Conservation (phyloP, 2,797 vertebrate genomes). For the Melanotaenia trifasciata region DNA sequence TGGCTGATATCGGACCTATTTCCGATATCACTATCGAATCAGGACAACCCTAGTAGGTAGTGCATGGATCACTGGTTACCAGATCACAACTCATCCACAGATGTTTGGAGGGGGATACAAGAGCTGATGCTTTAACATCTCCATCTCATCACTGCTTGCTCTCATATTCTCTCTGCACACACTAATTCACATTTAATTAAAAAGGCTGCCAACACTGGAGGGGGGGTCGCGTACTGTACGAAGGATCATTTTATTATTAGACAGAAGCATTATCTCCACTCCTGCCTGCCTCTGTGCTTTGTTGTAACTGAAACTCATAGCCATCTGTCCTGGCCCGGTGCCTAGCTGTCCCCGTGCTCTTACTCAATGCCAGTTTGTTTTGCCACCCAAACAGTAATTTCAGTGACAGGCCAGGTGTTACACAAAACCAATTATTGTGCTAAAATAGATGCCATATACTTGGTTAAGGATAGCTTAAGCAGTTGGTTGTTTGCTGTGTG, state of each 20-base stretch:
- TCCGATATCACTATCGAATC: no score
- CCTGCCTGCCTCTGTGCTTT: slow-evolving; percentile 50
- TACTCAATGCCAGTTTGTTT: slow-evolving; percentile 46
- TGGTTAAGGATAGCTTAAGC: slow-evolving; percentile 11
- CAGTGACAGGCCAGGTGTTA: slow-evolving; percentile 50
- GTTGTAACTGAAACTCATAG: slow-evolving; percentile 56
- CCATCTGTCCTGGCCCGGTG: slow-evolving; percentile 66
- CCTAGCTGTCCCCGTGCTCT: slow-evolving; percentile 48
- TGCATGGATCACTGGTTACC: slow-evolving; percentile 13
- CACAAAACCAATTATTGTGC: slow-evolving; percentile 27
- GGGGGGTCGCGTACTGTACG: slow-evolving; percentile 56
- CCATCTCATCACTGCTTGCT: slow-evolving; percentile 35
- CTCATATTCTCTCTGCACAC: slow-evolving; percentile 24
- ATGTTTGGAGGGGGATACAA: slow-evolving; percentile 26
- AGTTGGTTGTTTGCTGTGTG: background rate
- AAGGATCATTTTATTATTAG: slow-evolving; percentile 55
- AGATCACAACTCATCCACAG: slow-evolving; percentile 53
- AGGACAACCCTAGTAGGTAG: slow-evolving; percentile 15
- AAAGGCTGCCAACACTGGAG: slow-evolving; percentile 54
- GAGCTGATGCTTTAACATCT: slow-evolving; percentile 56
- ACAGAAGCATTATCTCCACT: slow-evolving; percentile 65
- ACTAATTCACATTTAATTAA: slow-evolving; percentile 72
- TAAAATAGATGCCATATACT: slow-evolving; percentile 12
- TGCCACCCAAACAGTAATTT: slow-evolving; percentile 51
- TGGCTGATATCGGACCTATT: no score